phyloP scores from a whole-genome alignment of 2,113 vertebrate species.

The Pelodiscus sinensis region DNA sequence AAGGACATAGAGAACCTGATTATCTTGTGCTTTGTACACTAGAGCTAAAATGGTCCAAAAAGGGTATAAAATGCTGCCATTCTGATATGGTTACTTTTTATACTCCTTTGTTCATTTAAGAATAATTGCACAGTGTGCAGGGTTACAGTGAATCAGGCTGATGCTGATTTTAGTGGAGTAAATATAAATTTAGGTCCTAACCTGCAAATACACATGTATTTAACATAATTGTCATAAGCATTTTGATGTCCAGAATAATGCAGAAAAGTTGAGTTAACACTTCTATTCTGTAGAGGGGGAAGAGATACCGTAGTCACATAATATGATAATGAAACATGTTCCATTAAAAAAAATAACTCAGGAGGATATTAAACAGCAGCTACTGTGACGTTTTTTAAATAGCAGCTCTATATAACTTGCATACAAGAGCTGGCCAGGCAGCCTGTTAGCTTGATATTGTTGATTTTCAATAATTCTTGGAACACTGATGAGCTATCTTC shows the following conservation, averaged over 20 bases:
- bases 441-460: background rate
- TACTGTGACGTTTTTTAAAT: background rate
- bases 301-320: background rate
- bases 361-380: background rate
- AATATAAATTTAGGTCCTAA: background rate
- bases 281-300: background rate
- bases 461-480: background rate
- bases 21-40: background rate
- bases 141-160: background rate
- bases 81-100: background rate
- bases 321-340: background rate
- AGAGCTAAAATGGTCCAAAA: background rate
- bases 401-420: background rate
- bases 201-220: background rate
- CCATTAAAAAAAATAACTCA: background rate
- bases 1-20: rapidly evolving
- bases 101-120: background rate
- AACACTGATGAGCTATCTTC: background rate
- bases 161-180: background rate
- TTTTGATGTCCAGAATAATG: background rate
- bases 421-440: background rate
- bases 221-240: background rate
- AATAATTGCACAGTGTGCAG: background rate
- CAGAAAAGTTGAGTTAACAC: background rate
- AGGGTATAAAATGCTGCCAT: background rate